Evolutionary conservation across 92 coral and sea anemone genomes (phyloP), one percentile per base, ranked within the genome.

Genomic region (Bergia puertoricense): DNA sequence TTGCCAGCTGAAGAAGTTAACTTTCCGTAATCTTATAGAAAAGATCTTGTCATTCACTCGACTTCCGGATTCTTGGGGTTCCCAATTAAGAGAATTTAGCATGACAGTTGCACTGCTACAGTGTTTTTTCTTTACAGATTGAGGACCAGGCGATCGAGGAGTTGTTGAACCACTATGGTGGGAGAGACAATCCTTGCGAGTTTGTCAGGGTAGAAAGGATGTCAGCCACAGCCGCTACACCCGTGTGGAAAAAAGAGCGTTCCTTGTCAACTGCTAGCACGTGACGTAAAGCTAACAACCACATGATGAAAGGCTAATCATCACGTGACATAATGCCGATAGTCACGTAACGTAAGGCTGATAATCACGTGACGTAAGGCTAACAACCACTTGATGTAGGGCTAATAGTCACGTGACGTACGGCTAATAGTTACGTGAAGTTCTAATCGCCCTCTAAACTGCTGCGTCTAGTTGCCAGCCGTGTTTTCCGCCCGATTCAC

Each of bases 141-240:
- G 98, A 96, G 82, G 98, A 96, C 71, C 94, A 92, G 88, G 98
- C 98, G 11, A 95, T 96, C 45, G 96, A 92, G 66, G 94, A 96
- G 74, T 74, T 96, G 41, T 77, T 96, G 16, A 96, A 96, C 56
- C 78, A 93, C 80, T 96, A 96, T 45, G 98, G 99, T 44, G 99
- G 99, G 20, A 82, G 88, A 81, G 91, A 91, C 92, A 93, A 94
- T 80, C 94, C 99, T 44, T 96, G 98, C 39, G 99, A 96, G 82
- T 81, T 93, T 44, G 88, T 96, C 66, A 91, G 93, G 1, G 99
- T 96, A 9, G 92, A 93, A 80, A 91, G 99, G 56, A 76, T 92
- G 37, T 90, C 96, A 59, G 65, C 94, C 85, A 75, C 89, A 36
- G 72, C 92, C 16, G 94, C 92, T 8, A 88, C 90, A 10, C 99